phyloP scores from a whole-genome alignment of 2,797 vertebrate species.

The Ctenosaura bakeri region DNA sequence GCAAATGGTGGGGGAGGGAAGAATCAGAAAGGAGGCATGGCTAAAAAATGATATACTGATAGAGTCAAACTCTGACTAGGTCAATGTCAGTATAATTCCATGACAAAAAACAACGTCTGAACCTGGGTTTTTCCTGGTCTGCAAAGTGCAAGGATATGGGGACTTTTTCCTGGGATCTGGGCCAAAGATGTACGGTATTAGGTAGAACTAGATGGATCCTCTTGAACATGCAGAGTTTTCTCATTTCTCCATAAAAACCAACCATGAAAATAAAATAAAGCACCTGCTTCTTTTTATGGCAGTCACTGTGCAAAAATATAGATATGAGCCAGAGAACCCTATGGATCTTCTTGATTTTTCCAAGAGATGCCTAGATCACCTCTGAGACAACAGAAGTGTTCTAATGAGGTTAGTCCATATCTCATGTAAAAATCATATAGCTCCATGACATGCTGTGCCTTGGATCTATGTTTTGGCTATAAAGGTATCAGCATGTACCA shows the following conservation, averaged over 20 bases:
- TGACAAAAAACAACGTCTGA: not conserved
- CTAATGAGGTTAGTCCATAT: too few species aligned
- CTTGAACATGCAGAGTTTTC: not conserved
- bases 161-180: not conserved
- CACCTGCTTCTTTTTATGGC: too few species aligned
- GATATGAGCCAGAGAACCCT: too few species aligned
- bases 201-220: not conserved
- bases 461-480: not conserved
- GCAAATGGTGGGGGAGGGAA: not conserved
- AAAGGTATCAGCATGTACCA: not conserved
- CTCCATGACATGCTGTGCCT: not conserved
- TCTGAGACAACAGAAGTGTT: too few species aligned
- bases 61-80: too few species aligned
- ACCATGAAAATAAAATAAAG: not conserved
- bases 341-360: too few species aligned
- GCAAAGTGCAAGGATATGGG: not conserved
- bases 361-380: too few species aligned
- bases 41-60: not conserved
- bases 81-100: not conserved
- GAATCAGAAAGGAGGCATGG: not conserved
- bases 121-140: not conserved
- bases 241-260: not conserved
- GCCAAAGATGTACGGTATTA: not conserved
- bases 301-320: too few species aligned
- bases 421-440: too few species aligned